Conservation (phyloP, 2,113 vertebrate genomes). For the Circaetus cinerascens region DNA sequence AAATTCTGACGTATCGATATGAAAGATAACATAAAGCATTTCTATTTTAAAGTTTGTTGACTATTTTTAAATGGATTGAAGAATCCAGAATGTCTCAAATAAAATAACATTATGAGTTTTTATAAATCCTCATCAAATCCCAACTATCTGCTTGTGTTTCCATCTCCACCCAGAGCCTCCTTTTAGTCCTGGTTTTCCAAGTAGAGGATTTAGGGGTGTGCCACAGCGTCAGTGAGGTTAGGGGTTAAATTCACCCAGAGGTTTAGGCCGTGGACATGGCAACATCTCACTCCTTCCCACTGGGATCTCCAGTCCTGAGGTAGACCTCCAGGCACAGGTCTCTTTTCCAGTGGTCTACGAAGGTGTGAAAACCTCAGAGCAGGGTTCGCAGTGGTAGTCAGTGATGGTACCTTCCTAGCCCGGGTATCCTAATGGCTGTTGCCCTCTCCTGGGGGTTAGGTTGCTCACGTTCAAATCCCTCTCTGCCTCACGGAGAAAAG, state of each 20-base stretch:
- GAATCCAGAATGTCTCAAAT: neutral
- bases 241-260: neutral
- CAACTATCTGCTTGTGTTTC: neutral
- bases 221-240: neutral
- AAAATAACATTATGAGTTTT: neutral
- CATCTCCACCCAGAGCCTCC: neutral
- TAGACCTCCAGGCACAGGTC: neutral
- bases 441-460: neutral
- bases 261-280: neutral
- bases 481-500: neutral
- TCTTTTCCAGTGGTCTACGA: neutral
- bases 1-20: neutral
- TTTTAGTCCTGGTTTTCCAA: neutral
- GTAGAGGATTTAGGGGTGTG: neutral
- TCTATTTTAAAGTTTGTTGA: neutral
- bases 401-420: neutral
- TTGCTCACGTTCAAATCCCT: neutral
- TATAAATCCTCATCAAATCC: neutral
- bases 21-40: neutral
- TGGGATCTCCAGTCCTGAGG: neutral
- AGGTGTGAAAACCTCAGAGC: neutral
- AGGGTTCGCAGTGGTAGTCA: neutral
- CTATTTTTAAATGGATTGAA: neutral
- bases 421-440: neutral
- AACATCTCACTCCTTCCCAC: neutral